Evolutionary conservation across 2,888 invertebrate species (phyloP), one percentile per base, ranked within the genome.

Genomic region (Machimus atricapillus): DNA sequence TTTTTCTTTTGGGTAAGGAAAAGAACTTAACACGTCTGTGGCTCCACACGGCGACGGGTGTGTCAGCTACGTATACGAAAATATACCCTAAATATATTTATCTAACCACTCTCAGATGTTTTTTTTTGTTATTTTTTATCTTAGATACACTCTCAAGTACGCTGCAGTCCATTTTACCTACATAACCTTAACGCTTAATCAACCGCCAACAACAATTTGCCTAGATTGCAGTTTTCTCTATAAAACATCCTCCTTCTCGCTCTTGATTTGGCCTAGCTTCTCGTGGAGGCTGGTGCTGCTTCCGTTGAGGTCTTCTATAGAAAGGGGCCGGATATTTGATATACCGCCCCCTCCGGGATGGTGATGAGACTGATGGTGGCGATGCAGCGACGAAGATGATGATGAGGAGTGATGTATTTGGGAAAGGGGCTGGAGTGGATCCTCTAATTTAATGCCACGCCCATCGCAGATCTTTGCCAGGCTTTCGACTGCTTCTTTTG

Each of bases 171-270:
- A 77, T 77, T 86, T 86, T 76, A 52, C 76, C 52, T 86, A 77
- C 46, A 56, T 40, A 78, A 76, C 82, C 74, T 85, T 83, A 86
- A 77, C 23, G 31, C 23, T 56, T 66, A 83, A 73, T 83, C 52
- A 83, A 73, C 83, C 88, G 85, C 82, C 87, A 88, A 89, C 88
- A 89, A 89, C 81, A 89, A 88, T 87, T 89, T 89, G 88, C 89
- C 89, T 88, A 87, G 86, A 86, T 52, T 87, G 86, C 90, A 91
- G 90, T 90, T 90, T 90, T 90, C 91, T 92, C 92, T 92, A 93
- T 92, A 92, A 93, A 89, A 91, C 91, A 89, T 92, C 91, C 88
- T 92, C 92, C 40, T 88, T 89, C 88, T 92, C 93, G 88, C 92
- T 90, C 89, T 92, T 92, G 87, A 92, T 92, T 90, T 91, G 91